Evolutionary conservation across 1,140 invertebrate genomes (phyloP).

Genomic region (Caenorhabditis tropicalis): DNA sequence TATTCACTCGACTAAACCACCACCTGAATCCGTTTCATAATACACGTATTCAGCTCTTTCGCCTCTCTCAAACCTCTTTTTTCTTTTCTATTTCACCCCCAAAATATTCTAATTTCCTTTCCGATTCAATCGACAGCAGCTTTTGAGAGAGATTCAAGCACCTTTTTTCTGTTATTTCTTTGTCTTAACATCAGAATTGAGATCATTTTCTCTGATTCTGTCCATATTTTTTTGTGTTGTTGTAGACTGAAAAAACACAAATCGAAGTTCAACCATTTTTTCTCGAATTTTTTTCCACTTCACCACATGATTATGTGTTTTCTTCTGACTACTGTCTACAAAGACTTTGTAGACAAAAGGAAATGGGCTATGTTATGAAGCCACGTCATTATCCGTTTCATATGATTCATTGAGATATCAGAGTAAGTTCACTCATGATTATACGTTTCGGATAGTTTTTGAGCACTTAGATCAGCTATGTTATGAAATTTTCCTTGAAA

Average conservation of each 20-base stretch:
- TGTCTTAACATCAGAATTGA: neutral
- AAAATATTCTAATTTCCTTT: neutral
- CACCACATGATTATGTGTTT: neutral
- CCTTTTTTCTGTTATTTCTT: no score
- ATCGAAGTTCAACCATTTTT: neutral
- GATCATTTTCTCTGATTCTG: neutral
- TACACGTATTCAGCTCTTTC: neutral
- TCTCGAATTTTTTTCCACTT: neutral
- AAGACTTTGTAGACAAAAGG: neutral
- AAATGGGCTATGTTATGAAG: no score
- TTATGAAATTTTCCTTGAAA: no score
- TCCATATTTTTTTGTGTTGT: neutral
- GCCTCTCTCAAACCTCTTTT: neutral
- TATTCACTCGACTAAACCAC: no score
- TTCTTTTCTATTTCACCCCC: neutral
- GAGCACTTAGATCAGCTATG: no score
- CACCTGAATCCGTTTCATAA: neutral
- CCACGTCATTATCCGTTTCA: no score
- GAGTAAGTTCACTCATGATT: no score
- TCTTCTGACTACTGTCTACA: neutral
- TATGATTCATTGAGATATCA: no score
- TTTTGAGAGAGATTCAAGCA: no score
- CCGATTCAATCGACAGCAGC: neutral
- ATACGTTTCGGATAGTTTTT: no score
- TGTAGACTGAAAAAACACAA: neutral